Evolutionary conservation across 2,113 vertebrate species (phyloP).

Genomic region (Rousettus leschenaultii): DNA sequence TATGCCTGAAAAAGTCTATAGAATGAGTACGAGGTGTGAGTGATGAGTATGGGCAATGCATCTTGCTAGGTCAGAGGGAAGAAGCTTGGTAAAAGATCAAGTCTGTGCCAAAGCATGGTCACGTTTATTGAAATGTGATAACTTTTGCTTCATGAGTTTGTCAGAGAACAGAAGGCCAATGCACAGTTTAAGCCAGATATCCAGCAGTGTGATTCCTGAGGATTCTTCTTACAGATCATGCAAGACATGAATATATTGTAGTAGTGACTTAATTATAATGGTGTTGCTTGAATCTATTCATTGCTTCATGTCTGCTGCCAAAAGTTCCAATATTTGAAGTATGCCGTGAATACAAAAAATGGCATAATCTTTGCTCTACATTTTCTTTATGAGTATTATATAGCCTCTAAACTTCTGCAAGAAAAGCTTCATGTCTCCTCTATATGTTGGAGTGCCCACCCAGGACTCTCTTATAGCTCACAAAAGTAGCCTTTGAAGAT

Average conservation of each 20-base stretch:
- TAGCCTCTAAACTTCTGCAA: background rate
- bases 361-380: background rate
- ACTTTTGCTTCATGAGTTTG: background rate
- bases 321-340: background rate
- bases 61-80: background rate
- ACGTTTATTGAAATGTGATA: background rate
- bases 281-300: background rate
- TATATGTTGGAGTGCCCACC: background rate
- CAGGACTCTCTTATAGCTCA: background rate
- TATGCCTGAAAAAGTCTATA: background rate
- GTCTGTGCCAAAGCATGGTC: background rate
- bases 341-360: background rate
- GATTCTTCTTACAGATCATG: background rate
- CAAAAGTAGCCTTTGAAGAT: slow-evolving; percentile 14
- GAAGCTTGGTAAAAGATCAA: background rate
- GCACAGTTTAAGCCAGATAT: background rate
- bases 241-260: background rate
- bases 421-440: background rate
- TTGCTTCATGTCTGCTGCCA: background rate
- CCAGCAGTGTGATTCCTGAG: background rate
- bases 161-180: background rate
- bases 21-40: background rate
- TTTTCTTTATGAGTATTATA: background rate
- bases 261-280: background rate
- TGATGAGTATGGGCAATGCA: background rate